A percentile compares a stretch with the other conserved stretches of the same genome.
Evolutionary conservation across 2,888 invertebrate species (phyloP).

Genomic region (Caenorhabditis sp.): DNA sequence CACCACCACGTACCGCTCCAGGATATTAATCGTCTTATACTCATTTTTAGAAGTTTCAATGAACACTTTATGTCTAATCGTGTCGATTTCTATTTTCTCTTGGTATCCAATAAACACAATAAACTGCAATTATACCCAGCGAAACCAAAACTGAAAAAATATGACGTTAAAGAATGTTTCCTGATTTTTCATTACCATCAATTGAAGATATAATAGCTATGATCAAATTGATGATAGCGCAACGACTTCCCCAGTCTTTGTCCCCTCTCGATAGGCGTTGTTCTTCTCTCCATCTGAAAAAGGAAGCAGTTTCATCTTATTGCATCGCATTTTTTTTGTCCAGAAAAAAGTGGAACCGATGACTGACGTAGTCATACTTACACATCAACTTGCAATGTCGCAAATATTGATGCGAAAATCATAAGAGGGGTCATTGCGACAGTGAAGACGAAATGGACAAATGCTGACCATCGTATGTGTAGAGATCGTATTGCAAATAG

Average conservation of each 20-base stretch:
- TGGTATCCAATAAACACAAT: conserved; percentile 34
- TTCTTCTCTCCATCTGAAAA: conserved; percentile 38
- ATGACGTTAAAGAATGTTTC: too few relatives aligned
- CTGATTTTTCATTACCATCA: conserved; percentile 18
- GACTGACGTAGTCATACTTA: conserved; percentile 8
- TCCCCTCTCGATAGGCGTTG: conserved; percentile 24
- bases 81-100: not conserved
- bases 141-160: conserved; percentile 28
- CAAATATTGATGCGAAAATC: conserved; percentile 29
- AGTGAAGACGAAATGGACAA: conserved; percentile 31
- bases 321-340: not conserved
- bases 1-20: conserved; percentile 48
- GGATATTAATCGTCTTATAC: conserved; percentile 29
- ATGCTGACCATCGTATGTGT: conserved; percentile 38
- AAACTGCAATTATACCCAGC: conserved; percentile 16
- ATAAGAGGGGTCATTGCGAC: conserved; percentile 36
- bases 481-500: conserved; percentile 33
- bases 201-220: conserved; percentile 16
- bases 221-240: conserved; percentile 16
- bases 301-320: not conserved
- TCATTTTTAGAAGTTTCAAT: not conserved
- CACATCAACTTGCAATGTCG: conserved; percentile 31
- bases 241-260: conserved; percentile 23
- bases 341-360: not conserved
- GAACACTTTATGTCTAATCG: not conserved